These are phyloP conservation scores for Lithophane ornitopus DNA, from an alignment of 2,888 invertebrate genomes.

Conservation along the genomic window DNA sequence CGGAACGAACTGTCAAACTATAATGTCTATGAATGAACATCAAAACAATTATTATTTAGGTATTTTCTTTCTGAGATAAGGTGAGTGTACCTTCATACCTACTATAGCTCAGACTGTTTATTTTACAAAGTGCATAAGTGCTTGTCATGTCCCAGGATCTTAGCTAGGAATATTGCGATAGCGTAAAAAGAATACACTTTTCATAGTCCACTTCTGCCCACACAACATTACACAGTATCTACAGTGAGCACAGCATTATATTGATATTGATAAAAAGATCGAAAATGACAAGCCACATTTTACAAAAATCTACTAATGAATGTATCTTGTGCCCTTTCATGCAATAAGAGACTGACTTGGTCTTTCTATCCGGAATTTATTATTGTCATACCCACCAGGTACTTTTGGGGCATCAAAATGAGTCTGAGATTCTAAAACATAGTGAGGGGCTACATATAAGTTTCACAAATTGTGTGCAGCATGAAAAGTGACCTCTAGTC, in stretches of 20 bases:
- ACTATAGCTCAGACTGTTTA: neutral
- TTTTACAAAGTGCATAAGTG: constrained; percentile 27
- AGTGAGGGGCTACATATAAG: neutral
- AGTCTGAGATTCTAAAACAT: neutral
- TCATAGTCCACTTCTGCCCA: neutral
- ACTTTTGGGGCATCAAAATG: neutral
- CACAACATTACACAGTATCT: neutral
- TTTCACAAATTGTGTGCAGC: neutral
- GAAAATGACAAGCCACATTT: neutral
- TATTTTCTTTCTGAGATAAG: neutral
- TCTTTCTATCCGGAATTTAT: neutral
- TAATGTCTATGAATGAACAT: constrained; percentile 24
- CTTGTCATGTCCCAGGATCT: neutral
- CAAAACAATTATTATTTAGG: constrained; percentile 3
- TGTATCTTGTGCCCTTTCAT: neutral
- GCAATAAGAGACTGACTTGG: neutral
- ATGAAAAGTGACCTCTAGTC: neutral
- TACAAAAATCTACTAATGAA: neutral
- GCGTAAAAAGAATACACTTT: neutral
- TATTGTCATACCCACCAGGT: neutral
- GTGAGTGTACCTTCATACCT: neutral
- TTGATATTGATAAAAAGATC: neutral
- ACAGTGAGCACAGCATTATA: neutral
- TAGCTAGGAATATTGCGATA: neutral
- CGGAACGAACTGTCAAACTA: constrained; percentile 21